Base-by-base conservation (phyloP, 2,888 invertebrate genomes). In the Geotrupes spiniger region DNA sequence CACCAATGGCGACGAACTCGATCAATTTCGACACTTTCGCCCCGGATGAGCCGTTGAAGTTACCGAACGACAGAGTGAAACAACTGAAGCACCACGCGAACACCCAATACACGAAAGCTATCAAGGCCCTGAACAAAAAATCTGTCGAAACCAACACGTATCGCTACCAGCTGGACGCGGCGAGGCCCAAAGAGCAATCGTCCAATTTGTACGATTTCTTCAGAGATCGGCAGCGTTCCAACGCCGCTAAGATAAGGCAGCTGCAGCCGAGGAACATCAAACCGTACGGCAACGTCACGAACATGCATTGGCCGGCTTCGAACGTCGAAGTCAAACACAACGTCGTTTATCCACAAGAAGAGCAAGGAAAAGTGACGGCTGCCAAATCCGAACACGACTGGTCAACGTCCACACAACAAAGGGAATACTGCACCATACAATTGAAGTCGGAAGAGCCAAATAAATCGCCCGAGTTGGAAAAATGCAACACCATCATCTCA, bases 211-310 rank as follows among this genome's bases (percentile, higher is more conserved):
- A 28, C 25, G 33, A 43, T 2, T 17, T 41, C 9, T 42, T 45
- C 39, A 44, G 41, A 15, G 42, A 29, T 8, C 21, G 21, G 28
- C 21, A 43, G n/a, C 47, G 43, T 10, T 4, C 10, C 1, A 46
- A 38, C 5, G 26, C 41, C 2, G 12, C 43, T 9, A 36, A 17
- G 14, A 26, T 41, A 21, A 53, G 49, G 1, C 56, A 56, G 27
- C 38, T 56, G 31, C 56, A 56, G 29, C 56, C 56, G 1, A 46
- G 44, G 12, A 56, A 50, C 26, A 39, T 56, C 6, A 52, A 50
- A 38, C 56, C 56, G 2, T 56, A 52, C 21, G 53, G 56, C 9
- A 49, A 46, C 4, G 26, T 51, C 5, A 42, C 44, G 6, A 50
- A 25, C 11, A 12, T 44, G 6, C 29, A 15, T 2, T 54, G 44